phyloP scores from a whole-genome alignment of 1,140 invertebrate species.

The Brachionus angularis region DNA sequence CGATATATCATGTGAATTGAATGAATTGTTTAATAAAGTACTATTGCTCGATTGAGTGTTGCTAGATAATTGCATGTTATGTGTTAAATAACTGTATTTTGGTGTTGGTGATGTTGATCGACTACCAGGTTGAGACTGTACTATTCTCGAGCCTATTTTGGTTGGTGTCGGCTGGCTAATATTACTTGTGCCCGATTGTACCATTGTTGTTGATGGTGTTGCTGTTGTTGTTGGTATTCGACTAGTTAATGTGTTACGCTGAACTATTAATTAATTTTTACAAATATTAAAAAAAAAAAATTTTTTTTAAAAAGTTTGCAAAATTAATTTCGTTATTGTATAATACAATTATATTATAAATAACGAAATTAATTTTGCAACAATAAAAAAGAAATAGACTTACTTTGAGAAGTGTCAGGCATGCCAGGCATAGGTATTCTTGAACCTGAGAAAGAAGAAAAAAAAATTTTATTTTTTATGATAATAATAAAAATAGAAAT shows the following conservation, averaged over 20 bases:
- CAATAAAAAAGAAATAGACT: too few species aligned
- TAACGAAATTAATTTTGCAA: too few species aligned
- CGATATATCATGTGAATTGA: slow-evolving; percentile 3
- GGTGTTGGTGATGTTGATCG: slow-evolving; percentile 45
- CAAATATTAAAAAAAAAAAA: background rate
- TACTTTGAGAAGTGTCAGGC: too few species aligned
- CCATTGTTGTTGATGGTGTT: too few species aligned
- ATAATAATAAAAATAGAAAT: too few species aligned
- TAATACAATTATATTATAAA: too few species aligned
- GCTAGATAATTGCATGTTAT: background rate
- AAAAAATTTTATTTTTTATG: too few species aligned
- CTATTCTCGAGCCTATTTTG: background rate
- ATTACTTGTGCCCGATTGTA: background rate
- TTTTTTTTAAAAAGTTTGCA: too few species aligned
- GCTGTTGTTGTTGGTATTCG: slow-evolving; percentile 26
- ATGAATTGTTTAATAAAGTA: background rate
- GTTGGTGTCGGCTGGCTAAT: slow-evolving; percentile 22
- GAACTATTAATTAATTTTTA: slow-evolving; percentile 9
- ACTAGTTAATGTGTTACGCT: background rate
- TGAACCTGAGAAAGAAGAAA: too few species aligned
- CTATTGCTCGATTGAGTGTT: background rate
- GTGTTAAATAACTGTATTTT: slow-evolving; percentile 36
- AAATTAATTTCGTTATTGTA: too few species aligned
- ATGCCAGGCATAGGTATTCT: too few species aligned
- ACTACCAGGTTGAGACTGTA: slow-evolving; percentile 44